These are phyloP conservation scores for Proteles cristata DNA, from an alignment of 2,113 vertebrate genomes.

Conservation along the genomic window DNA sequence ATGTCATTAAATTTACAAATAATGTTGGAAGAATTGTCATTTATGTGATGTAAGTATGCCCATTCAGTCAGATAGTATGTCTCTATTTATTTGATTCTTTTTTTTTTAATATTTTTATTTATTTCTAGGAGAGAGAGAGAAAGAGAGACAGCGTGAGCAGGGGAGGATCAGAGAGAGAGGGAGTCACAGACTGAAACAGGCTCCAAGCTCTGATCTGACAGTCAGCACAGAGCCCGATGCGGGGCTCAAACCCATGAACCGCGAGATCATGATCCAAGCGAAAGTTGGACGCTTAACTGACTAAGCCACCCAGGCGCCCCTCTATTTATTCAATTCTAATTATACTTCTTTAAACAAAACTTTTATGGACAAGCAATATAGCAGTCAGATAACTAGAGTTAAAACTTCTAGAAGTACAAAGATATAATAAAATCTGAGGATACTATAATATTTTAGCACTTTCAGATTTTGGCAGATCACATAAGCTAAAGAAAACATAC, in stretches of 20 bases:
- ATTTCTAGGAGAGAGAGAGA: no score
- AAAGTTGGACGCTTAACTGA: no score
- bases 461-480: not conserved
- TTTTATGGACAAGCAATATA: not conserved
- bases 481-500: not conserved
- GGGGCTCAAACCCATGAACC: no score
- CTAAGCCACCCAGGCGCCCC: no score
- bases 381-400: not conserved
- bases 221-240: no score
- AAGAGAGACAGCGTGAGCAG: no score
- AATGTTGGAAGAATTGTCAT: not conserved
- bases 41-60: not conserved
- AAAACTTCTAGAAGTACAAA: not conserved
- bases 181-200: no score
- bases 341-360: slow-evolving; percentile 5
- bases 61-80: not conserved
- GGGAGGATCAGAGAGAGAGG: no score
- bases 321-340: not conserved
- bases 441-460: not conserved
- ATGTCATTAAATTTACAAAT: not conserved
- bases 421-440: not conserved
- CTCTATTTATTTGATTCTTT: not conserved
- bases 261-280: no score
- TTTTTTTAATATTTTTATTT: no score
- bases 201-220: no score